Conservation (phyloP, 2,797 vertebrate genomes). For the Tachyglossus aculeatus region DNA sequence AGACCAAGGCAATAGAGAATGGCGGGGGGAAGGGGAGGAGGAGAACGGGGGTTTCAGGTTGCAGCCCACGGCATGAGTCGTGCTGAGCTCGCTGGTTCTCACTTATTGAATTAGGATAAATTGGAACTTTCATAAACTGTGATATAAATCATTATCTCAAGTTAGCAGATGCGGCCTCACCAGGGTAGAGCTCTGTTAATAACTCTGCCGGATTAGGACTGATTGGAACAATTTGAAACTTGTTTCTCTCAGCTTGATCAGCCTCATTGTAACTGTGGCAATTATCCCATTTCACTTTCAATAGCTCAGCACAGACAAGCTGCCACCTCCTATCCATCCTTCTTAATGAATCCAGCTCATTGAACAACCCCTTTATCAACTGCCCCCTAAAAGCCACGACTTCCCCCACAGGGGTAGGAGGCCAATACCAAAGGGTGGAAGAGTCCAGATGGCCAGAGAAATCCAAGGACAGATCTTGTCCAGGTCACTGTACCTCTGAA, state of each 20-base stretch:
- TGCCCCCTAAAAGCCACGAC: neutral
- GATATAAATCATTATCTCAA: slow-evolving; percentile 83
- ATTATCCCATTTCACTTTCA: slow-evolving; percentile 81
- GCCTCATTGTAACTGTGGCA: slow-evolving; percentile 76
- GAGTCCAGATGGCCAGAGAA: slow-evolving; percentile 26
- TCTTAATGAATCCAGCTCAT: slow-evolving; percentile 69
- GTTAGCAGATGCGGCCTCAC: slow-evolving; percentile 80
- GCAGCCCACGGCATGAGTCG: slow-evolving; percentile 28
- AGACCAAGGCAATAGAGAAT: no score
- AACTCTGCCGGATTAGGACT: slow-evolving; percentile 80
- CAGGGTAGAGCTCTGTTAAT: slow-evolving; percentile 80
- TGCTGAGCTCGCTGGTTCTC: slow-evolving; percentile 59
- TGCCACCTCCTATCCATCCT: slow-evolving; percentile 68
- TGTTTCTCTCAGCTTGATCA: slow-evolving; percentile 85
- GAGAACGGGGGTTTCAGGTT: slow-evolving; percentile 2
- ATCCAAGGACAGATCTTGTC: slow-evolving; percentile 34
- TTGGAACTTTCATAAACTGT: slow-evolving; percentile 80
- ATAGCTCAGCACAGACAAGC: slow-evolving; percentile 69
- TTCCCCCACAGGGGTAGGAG: slow-evolving; percentile 10
- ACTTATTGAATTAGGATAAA: slow-evolving; percentile 83
- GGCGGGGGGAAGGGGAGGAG: neutral
- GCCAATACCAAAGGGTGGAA: slow-evolving; percentile 24
- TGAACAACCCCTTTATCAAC: slow-evolving; percentile 47
- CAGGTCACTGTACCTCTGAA: slow-evolving; percentile 28
- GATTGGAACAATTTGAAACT: slow-evolving; percentile 84